These are phyloP conservation scores for Akabosia matsudoensis DNA, from an alignment of 1,140 invertebrate species.

Conservation along the genomic window DNA sequence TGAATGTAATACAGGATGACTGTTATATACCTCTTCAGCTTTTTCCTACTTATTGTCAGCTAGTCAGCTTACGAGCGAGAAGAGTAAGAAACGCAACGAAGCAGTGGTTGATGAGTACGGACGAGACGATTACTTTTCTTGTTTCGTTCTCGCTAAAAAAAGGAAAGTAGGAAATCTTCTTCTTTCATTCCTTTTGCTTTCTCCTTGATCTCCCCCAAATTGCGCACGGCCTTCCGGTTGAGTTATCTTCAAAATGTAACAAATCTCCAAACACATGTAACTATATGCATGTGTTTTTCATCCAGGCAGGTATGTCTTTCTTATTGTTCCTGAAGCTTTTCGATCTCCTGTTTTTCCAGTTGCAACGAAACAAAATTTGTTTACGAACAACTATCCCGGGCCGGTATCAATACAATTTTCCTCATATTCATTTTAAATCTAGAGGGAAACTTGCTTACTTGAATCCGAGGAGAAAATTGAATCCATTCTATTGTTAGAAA, in stretches of 20 bases:
- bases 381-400: no score
- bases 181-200: slow-evolving; percentile 22
- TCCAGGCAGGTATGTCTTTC: no score
- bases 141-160: neutral
- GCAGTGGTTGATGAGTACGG: slow-evolving; percentile 9
- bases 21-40: neutral
- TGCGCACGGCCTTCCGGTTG: slow-evolving; percentile 19
- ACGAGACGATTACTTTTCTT: slow-evolving; percentile 14
- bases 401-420: no score
- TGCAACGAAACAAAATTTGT: no score
- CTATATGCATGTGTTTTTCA: neutral
- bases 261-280: slow-evolving; percentile 18
- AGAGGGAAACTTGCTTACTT: no score
- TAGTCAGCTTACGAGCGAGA: neutral
- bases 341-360: no score
- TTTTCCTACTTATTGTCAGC: neutral
- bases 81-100: neutral
- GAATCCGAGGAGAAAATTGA: no score
- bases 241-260: slow-evolving; percentile 5
- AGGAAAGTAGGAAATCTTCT: neutral
- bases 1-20: no score
- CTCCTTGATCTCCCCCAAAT: slow-evolving; percentile 23
- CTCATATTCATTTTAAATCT: no score
- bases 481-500: no score
- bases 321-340: no score